Evolutionary conservation across 1,140 invertebrate species (phyloP).

Genomic region (Acromyrmex charruanus): DNA sequence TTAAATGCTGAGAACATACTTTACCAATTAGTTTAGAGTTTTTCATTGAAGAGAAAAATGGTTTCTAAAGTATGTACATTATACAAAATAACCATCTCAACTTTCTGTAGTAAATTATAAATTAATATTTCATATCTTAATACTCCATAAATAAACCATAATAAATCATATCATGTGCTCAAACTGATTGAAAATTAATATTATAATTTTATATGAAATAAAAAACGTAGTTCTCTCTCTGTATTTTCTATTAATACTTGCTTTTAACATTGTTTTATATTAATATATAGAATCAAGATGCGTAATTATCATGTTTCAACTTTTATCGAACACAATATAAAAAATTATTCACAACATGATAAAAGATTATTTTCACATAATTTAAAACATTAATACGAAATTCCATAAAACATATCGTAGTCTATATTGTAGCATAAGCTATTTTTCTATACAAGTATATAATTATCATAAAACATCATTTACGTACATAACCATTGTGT

Average conservation of each 20-base stretch:
- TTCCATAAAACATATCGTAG: slow-evolving; percentile 37
- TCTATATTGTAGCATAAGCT: slow-evolving; percentile 59
- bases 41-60: not conserved
- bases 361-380: slow-evolving; percentile 22
- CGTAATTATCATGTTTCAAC: slow-evolving; percentile 2
- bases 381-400: slow-evolving; percentile 18
- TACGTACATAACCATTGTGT: slow-evolving; percentile 41
- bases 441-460: slow-evolving; percentile 52
- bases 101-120: not conserved
- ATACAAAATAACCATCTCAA: not conserved
- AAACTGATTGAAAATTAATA: not conserved
- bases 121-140: slow-evolving; percentile 23
- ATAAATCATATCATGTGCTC: slow-evolving; percentile 17
- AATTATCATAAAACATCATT: slow-evolving; percentile 42
- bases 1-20: slow-evolving; percentile 27
- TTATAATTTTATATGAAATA: slow-evolving; percentile 36
- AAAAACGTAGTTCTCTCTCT: not conserved
- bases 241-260: slow-evolving; percentile 40
- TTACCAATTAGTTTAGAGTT: not conserved
- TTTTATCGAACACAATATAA: slow-evolving; percentile 26
- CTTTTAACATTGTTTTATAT: slow-evolving; percentile 22
- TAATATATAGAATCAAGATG: slow-evolving; percentile 4
- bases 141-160: slow-evolving; percentile 1
- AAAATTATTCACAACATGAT: slow-evolving; percentile 6
- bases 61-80: not conserved